Percentiles rank a stretch among this genome's conserved stretches.
These are phyloP conservation scores for Coilia nasus DNA, from an alignment of 2,797 vertebrate genomes.

Conservation along the genomic window DNA sequence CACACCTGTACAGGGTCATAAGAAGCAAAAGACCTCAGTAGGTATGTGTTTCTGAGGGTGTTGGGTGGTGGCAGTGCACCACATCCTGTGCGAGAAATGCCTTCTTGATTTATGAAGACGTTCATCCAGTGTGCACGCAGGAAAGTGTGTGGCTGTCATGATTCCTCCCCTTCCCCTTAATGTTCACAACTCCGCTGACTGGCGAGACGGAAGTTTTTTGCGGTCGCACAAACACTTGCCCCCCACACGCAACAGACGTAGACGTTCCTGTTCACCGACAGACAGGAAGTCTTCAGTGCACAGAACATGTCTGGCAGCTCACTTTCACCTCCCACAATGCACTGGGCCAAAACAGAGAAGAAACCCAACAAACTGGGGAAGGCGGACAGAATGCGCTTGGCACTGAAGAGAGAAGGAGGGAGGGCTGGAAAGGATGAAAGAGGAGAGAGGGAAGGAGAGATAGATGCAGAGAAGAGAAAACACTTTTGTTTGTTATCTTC, in stretches of 20 bases:
- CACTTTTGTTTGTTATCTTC: neutral
- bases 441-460: neutral
- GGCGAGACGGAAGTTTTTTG: slow-evolving; percentile 21
- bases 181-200: slow-evolving; percentile 27
- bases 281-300: slow-evolving; percentile 40
- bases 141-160: neutral
- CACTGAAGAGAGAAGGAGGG: neutral
- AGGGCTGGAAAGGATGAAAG: neutral
- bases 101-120: neutral
- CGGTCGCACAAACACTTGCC: slow-evolving; percentile 33
- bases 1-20: neutral
- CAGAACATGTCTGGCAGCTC: slow-evolving; percentile 1
- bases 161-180: neutral
- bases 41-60: neutral
- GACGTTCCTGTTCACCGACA: neutral
- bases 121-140: neutral
- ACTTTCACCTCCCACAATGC: neutral
- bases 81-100: neutral
- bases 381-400: neutral
- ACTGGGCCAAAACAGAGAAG: neutral
- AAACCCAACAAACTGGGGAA: neutral
- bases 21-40: neutral
- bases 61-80: neutral
- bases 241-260: neutral
- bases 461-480: neutral